These are phyloP conservation scores for Drosophila mimica DNA, from an alignment of 2,888 invertebrate species.

Conservation along the genomic window DNA sequence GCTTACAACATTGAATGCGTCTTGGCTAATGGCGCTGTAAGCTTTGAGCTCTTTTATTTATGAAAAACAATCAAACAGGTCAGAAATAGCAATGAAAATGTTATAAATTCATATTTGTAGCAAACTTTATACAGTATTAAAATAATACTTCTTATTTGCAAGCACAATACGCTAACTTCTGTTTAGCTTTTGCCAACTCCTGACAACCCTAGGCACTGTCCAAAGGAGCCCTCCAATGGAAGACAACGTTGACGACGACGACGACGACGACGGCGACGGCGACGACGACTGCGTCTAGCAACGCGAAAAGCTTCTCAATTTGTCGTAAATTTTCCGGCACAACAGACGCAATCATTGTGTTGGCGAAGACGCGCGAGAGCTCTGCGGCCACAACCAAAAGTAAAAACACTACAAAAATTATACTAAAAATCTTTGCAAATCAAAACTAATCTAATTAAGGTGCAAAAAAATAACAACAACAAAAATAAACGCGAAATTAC, in stretches of 20 bases:
- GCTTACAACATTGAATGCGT: slow-evolving; percentile 28
- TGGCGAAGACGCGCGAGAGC: slow-evolving; percentile 65
- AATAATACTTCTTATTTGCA: not conserved
- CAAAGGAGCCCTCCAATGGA: slow-evolving; percentile 47
- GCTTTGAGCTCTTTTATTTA: slow-evolving; percentile 7
- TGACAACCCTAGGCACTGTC: slow-evolving; percentile 45
- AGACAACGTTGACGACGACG: slow-evolving; percentile 49
- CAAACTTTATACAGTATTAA: not conserved
- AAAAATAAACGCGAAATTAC: not conserved
- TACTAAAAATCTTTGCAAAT: slow-evolving; percentile 25
- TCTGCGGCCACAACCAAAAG: slow-evolving; percentile 29
- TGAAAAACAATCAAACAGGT: not conserved
- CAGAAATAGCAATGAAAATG: not conserved
- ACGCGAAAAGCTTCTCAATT: slow-evolving; percentile 75
- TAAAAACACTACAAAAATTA: slow-evolving; percentile 24
- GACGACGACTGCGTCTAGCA: slow-evolving; percentile 57
- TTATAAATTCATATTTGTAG: not conserved
- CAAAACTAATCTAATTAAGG: slow-evolving; percentile 38
- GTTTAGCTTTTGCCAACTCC: accelerated
- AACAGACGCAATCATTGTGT: slow-evolving; percentile 80
- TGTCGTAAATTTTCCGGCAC: slow-evolving; percentile 84
- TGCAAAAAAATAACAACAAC: not conserved
- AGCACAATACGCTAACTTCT: not conserved
- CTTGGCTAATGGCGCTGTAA: slow-evolving; percentile 23
- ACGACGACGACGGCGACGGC: slow-evolving; percentile 53